These are phyloP conservation scores for Sorex fumeus DNA, from an alignment of 2,113 vertebrate species.

Conservation along the genomic window DNA sequence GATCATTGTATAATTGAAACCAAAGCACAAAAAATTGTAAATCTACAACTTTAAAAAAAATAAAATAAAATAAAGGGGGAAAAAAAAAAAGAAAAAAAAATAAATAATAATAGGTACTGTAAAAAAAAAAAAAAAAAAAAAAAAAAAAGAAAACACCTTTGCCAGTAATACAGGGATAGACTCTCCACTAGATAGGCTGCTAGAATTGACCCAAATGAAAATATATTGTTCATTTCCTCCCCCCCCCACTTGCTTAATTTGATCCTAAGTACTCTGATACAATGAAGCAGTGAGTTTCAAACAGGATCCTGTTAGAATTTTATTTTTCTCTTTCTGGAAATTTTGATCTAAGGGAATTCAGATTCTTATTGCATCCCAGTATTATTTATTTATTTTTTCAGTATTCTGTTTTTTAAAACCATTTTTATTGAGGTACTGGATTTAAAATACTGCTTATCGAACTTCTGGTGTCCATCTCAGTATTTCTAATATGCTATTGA, in stretches of 20 bases:
- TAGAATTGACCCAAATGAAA: not conserved
- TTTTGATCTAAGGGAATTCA: conserved; percentile 15
- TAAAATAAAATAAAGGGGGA: too few relatives aligned
- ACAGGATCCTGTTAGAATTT: not conserved
- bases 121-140: too few relatives aligned
- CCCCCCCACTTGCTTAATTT: not conserved
- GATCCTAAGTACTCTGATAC: not conserved
- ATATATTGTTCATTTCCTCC: not conserved
- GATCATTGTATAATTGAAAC: too few relatives aligned
- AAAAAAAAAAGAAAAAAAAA: too few relatives aligned
- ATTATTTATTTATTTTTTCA: too few relatives aligned
- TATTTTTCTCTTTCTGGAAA: conserved; percentile 12
- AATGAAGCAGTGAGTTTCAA: conserved; percentile 20
- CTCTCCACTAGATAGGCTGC: not conserved
- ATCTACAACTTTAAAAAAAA: too few relatives aligned
- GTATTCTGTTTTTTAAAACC: too few relatives aligned
- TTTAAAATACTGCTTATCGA: not conserved
- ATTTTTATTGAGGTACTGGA: not conserved
- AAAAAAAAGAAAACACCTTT: too few relatives aligned
- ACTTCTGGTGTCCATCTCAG: not conserved
- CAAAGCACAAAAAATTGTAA: too few relatives aligned
- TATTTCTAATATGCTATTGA: conserved; percentile 41
- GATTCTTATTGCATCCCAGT: not conserved
- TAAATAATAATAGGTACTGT: too few relatives aligned
- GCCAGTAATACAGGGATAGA: not conserved